Evolutionary conservation across 2,888 invertebrate species (phyloP).

Genomic region (Leucophenga maculata): DNA sequence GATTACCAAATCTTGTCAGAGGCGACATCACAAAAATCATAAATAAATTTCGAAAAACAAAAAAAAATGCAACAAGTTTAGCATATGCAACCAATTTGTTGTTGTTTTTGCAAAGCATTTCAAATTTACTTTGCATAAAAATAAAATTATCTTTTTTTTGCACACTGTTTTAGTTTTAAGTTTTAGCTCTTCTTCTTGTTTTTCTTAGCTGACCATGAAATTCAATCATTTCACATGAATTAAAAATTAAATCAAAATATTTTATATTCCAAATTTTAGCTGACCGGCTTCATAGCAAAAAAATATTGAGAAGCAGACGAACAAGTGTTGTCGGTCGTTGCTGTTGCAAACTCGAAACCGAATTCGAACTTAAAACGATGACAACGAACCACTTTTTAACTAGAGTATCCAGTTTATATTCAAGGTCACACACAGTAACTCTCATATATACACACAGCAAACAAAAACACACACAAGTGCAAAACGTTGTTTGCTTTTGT

Average conservation of each 20-base stretch:
- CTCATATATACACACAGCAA: no score
- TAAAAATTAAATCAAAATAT: conserved; percentile 3
- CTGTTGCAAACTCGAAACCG: no score
- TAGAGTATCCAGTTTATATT: conserved; percentile 3
- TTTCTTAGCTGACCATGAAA: conserved; percentile 51
- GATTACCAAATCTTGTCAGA: conserved; percentile 6
- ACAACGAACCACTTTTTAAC: not conserved
- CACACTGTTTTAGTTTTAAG: not conserved
- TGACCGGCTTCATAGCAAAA: not conserved
- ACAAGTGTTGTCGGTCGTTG: not conserved
- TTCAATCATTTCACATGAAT: conserved; percentile 57
- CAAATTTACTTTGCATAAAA: not conserved
- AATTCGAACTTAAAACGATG: no score
- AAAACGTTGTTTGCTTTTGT: no score
- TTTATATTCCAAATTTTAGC: not conserved
- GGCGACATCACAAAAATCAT: not conserved
- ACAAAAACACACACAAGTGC: not conserved
- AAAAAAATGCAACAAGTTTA: not conserved
- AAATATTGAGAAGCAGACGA: not conserved
- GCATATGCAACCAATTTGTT: conserved; percentile 3
- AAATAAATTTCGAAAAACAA: not conserved
- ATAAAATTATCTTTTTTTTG: not conserved
- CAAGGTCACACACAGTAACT: conserved; percentile 13
- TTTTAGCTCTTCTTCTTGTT: not conserved
- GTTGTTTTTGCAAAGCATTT: conserved; percentile 1